Conservation (phyloP, 2,113 vertebrate genomes). For the Promerops cafer region DNA sequence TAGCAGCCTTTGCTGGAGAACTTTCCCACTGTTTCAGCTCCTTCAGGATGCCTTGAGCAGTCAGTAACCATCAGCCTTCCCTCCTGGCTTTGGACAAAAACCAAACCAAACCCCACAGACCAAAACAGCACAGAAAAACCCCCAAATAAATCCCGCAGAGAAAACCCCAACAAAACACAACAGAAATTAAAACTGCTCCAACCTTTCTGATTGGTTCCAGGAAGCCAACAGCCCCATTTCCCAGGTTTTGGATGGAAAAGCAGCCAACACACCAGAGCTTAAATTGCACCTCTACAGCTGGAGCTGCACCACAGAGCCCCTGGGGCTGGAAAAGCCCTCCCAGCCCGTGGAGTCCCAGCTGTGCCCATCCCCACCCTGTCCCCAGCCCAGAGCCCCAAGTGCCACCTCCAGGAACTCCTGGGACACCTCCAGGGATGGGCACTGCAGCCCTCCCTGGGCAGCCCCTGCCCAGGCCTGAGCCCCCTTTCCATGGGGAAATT, state of each 20-base stretch:
- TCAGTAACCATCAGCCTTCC: neutral
- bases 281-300: neutral
- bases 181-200: neutral
- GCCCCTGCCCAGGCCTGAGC: rapidly evolving
- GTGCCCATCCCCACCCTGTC: neutral
- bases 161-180: neutral
- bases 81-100: too few relatives aligned
- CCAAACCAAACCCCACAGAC: neutral
- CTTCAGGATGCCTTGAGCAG: neutral
- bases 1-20: neutral
- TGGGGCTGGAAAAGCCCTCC: neutral
- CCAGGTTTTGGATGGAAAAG: neutral
- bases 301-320: neutral
- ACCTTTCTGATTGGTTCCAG: neutral
- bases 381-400: neutral
- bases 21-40: neutral
- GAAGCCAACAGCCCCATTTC: neutral
- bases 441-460: neutral
- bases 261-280: neutral
- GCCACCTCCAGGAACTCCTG: neutral
- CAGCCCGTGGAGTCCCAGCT: rapidly evolving
- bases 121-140: neutral
- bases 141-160: neutral
- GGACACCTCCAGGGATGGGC: neutral
- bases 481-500: neutral